Base-by-base conservation (phyloP, 2,888 invertebrate genomes). In the Osedax frankpressi region DNA sequence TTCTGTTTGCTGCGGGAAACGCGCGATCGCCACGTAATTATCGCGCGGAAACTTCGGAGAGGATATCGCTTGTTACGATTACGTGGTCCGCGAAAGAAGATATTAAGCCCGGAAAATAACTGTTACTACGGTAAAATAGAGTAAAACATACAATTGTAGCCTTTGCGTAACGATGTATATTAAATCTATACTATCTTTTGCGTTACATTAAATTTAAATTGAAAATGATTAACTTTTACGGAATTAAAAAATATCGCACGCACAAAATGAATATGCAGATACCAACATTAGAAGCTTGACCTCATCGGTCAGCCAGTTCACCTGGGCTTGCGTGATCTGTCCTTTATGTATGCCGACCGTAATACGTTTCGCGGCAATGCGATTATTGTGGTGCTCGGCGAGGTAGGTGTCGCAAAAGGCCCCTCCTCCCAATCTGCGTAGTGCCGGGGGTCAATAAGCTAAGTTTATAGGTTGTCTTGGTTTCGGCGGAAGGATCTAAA, bases 351-450 rank as follows among this genome's bases (percentile, higher is more conserved):
- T 78, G 67, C 80, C 79, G 6, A 81, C 78, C 0, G 81, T 82
- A 67, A 83, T 76, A 30, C 82, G 76, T 75, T 82, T 83, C 2
- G 81, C 79, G 0, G 82, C 79, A 3, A 83, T 80, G 1, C 77
- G 78, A 59, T 79, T 77, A 28, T 80, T 80, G 1, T 78, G 78
- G 79, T 79, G 82, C n/a, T 80, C 77, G 1, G 79, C 83, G 11
- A 82, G 75, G 77, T 83, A 81, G 0, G 83, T 82, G 77, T 83
- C 83, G 3, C 81, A 81, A 76, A 81, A 83, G 27, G 80, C 75
- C 24, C 82, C 81, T 2, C 82, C 82, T 14, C 82, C 82, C 3
- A 83, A 76, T 75, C 83, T 83, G 70, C 3, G 68, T 2, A 24
- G 28, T 19, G 26, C 26, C n/a, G 14, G 27, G 28, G 69, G 6